These are phyloP conservation scores for Austrolebias charrua DNA, from an alignment of 2,797 vertebrate genomes.

Conservation along the genomic window DNA sequence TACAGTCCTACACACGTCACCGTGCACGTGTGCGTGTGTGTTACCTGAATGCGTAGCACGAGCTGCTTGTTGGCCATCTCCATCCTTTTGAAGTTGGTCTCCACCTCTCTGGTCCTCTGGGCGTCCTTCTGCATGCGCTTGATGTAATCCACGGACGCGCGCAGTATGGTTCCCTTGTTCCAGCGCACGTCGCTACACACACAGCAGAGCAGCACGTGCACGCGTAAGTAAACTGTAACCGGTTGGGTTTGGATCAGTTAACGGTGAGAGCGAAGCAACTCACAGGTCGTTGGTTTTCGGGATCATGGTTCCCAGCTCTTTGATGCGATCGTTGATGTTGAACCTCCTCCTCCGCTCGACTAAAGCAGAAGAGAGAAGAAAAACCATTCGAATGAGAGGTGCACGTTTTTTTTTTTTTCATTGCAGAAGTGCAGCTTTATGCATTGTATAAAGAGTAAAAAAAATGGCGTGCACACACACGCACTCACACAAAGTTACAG, in stretches of 20 bases:
- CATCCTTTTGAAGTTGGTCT: constrained; percentile 93
- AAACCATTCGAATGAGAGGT: neutral
- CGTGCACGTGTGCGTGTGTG: constrained; percentile 7
- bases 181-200: constrained; percentile 90
- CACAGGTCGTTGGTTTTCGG: constrained; percentile 97
- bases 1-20: neutral
- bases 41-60: constrained; percentile 93
- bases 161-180: constrained; percentile 98
- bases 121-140: constrained; percentile 97
- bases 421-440: constrained; percentile 1
- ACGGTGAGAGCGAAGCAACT: constrained; percentile 59
- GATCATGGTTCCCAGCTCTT: constrained; percentile 96
- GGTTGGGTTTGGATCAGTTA: neutral
- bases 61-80: constrained; percentile 95
- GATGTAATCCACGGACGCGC: constrained; percentile 97
- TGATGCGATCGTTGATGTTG: constrained; percentile 99
- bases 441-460: constrained; percentile 18
- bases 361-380: constrained; percentile 53
- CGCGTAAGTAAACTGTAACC: constrained; percentile 13
- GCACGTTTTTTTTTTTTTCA: neutral
- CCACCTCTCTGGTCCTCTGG: constrained; percentile 91
- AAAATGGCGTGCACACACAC: constrained; percentile 9
- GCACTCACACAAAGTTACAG: constrained; percentile 60
- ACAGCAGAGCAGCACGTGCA: constrained; percentile 33
- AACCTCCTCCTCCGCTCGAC: constrained; percentile 95